Evolutionary conservation across 1,140 invertebrate genomes (phyloP), one percentile per base, ranked within the genome.

Genomic region (Lucilia sericata): DNA sequence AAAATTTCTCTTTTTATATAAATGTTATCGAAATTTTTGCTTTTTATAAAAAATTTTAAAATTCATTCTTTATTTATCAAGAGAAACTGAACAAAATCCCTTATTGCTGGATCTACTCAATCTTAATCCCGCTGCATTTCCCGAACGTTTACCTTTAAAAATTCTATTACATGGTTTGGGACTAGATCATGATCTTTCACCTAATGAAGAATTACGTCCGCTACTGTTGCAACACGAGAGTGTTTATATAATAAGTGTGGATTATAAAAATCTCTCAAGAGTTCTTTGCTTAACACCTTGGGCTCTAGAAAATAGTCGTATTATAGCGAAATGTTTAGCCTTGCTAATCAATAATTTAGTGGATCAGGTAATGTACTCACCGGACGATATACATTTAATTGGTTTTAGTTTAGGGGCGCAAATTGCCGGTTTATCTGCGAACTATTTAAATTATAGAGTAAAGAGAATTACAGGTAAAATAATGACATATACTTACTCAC

Each of bases 371-470:
- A 93, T 83, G 85, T 93, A 85, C 91, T 93, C 60, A 92, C 93
- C 85, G 92, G 81, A 86, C 17, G 83, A 89, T 17, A 86, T 97
- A 30, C 97, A 98, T 88, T 86, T 98, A 42, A 96, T 98, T 86
- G 97, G 97, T 0, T 97, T 97, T 91, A 96, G 95, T 84, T 91
- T 96, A 82, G 97, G 97, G 0, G 97, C 96, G 2, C 98, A 99
- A 88, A 94, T 98, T 0, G 96, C 97, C 0, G 97, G 97, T 1
- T 97, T 97, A 88, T 95, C 96, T 19, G 86, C 90, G n/a, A 91
- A 91, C 17, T 85, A 87, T 85, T 84, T 87, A 47, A 83, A 84
- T 2, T 74, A 87, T 21, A 86, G 87, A 10, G 82, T 91, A 60
- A 80, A 85, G 0, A 85, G 89, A 47, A 91, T 91, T 8, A 91